Evolutionary conservation across 2,888 invertebrate species (phyloP), one percentile per base, ranked within the genome.

Genomic region (Odontomyia ornata): DNA sequence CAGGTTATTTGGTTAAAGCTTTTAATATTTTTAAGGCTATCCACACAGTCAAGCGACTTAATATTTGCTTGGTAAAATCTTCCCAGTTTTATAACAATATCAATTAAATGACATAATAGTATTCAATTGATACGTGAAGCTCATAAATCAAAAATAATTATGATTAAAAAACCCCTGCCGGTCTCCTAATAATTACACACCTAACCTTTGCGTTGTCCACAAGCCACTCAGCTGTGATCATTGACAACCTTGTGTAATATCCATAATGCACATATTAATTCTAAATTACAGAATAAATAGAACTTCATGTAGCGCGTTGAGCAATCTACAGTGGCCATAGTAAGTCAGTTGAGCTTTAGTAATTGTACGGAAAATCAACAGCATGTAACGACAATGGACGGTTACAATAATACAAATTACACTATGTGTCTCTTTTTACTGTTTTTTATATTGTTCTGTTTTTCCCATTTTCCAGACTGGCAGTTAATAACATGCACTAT

Each of bases 401-500:
- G 47, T 71, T 52, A 60, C 73, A 73, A 72, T 30, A 56, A 60
- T 36, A 73, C 18, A 73, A 56, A 73, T 57, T 57, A 73, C 57
- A 73, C 18, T 57, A 25, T 69, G n/a, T 46, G 4, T 67, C 30
- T 69, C 2, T 15, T 25, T 69, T 69, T 25, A 13, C 25, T 65
- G n/a, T 43, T 36, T 65, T 36, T 65, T 36, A 36, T 65, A 36
- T 65, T 11, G 52, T 65, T 65, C 47, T 57, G 43, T 73, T 30
- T 57, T 71, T 60, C 21, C 25, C 76, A 43, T 60, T 76, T 82
- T 83, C 62, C 85, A 98, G 98, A 87, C 88, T 99, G 88, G 99
- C 99, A 76, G 95, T 95, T 60, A 96, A 95, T 89, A 97, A 97
- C 87, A 93, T 94, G 90, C 94, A 95, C 84, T 98, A 93, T 88